Evolutionary conservation across 2,113 vertebrate genomes (phyloP), one percentile per base, ranked within the genome.

Genomic region (Meles meles): DNA sequence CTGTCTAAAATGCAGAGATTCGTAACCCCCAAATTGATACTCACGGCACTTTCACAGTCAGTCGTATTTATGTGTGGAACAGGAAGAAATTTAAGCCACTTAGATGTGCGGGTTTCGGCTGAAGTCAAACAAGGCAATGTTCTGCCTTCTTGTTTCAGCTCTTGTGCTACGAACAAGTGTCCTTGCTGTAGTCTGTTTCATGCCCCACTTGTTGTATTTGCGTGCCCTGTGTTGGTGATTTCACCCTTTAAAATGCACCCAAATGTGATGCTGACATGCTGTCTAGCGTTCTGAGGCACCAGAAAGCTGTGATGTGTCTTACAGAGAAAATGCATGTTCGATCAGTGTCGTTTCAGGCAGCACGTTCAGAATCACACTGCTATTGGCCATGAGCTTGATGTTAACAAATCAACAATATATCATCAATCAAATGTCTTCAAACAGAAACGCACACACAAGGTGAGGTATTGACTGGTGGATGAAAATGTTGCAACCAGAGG

Each of bases 41-140:
- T n/a, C 37, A 0, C 0, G 17, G 52, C 0, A 0, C n/a, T 14
- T 42, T 37, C 17, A 4, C 1, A 52, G 79, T 47, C 17, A 17
- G 17, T 65, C 0, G 0, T 0, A 29, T 23, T 12, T 34, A 29
- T 3, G 31, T 0, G 1, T 37, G 18, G 10, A 81, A 69, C 69
- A 23, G 27, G 0, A 1, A 37, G 63, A 42, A 20, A 23, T 47
- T 2, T 7, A 25, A 90, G 63, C 55, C 3, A 2, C 65, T 39
- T 1, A 79, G 4, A 13, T 2, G 7, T 7, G 34, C 37, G 1
- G 0, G 2, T 9, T 47, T 61, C 55, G 13, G 65, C 83, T 49
- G 63, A 79, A 29, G 55, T 27, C 37, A 10, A 55, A 59, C 65
- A 20, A 17, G 42, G 37, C 10, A 1, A 13, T 1, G 5, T 37